Conservation (phyloP, 2,797 vertebrate species). For the Ispidina lecontei region DNA sequence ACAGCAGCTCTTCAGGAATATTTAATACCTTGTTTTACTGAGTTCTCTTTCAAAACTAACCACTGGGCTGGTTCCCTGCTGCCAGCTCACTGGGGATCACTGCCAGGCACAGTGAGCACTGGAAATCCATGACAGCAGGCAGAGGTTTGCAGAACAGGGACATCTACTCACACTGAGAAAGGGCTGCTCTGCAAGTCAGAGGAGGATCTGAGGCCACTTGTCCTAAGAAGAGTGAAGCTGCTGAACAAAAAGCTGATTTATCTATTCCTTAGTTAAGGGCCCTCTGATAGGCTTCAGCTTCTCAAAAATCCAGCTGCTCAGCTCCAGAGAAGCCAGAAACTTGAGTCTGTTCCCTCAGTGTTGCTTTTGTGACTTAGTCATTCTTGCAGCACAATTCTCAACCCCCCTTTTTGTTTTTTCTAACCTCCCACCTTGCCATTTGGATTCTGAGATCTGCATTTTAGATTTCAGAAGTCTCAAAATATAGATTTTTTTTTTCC, state of each 20-base stretch:
- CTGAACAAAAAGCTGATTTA: not conserved
- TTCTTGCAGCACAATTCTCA: not conserved
- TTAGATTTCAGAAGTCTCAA: not conserved
- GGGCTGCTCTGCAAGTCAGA: not conserved
- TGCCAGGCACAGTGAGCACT: not conserved
- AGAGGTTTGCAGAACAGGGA: not conserved
- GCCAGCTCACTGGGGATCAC: not conserved
- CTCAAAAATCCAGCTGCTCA: not conserved
- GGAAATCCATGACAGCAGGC: not conserved
- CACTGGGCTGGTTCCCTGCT: rapidly evolving
- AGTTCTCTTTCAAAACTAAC: not conserved
- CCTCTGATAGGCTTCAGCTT: not conserved
- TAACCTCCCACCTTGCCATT: not conserved
- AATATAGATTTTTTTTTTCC: not conserved
- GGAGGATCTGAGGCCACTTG: not conserved
- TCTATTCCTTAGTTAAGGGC: not conserved
- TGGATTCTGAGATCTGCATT: not conserved
- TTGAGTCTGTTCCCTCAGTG: not conserved
- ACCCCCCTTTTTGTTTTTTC: not conserved
- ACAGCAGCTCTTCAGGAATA: not conserved
- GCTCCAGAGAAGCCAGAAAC: not conserved
- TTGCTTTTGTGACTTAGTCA: not conserved
- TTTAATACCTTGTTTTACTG: rapidly evolving
- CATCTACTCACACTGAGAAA: not conserved
- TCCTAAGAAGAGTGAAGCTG: not conserved